Evolutionary conservation across 2,113 vertebrate genomes (phyloP).

Genomic region (Lophura nycthemera): DNA sequence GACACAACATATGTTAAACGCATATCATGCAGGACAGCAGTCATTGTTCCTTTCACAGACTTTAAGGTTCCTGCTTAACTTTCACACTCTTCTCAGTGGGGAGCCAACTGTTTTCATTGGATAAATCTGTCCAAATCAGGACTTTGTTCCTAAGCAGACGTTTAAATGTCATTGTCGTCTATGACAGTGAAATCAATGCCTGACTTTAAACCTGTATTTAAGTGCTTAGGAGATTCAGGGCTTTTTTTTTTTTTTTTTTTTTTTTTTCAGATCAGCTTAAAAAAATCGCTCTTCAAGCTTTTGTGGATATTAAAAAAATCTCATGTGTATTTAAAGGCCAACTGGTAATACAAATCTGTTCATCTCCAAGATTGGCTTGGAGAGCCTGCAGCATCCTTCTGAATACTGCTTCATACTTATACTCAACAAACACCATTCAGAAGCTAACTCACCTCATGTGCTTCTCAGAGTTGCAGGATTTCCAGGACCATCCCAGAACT

Average conservation of each 20-base stretch:
- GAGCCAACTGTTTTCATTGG: not conserved
- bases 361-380: not conserved
- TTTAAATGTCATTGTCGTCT: not conserved
- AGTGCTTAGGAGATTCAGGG: fast-evolving
- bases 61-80: not conserved
- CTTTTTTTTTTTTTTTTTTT: too few relatives aligned
- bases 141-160: not conserved
- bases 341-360: not conserved
- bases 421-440: not conserved
- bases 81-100: not conserved
- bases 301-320: not conserved
- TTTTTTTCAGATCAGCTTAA: not conserved
- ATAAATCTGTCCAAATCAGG: not conserved
- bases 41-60: not conserved
- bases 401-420: not conserved
- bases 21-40: not conserved
- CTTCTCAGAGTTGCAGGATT: not conserved
- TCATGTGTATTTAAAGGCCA: not conserved
- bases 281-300: not conserved
- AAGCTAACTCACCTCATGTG: fast-evolving
- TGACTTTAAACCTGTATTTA: not conserved
- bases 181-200: not conserved
- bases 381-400: not conserved
- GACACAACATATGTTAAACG: not conserved
- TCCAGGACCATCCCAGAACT: not conserved